phyloP scores from a whole-genome alignment of 2,888 invertebrate genomes.

The Elegia similella region DNA sequence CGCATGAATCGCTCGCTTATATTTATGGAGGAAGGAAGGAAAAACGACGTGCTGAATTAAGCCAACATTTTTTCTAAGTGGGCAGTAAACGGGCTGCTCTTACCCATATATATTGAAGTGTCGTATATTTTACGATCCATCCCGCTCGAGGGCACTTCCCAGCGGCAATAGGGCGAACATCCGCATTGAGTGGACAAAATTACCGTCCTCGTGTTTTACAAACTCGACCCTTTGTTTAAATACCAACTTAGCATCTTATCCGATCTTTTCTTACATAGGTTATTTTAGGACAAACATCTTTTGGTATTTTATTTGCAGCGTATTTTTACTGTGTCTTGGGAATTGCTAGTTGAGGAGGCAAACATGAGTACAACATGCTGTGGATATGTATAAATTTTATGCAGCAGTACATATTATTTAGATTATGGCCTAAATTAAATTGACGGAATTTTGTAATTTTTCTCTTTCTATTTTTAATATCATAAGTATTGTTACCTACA shows the following conservation, averaged over 20 bases:
- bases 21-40: conserved; percentile 58
- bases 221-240: conserved; percentile 40
- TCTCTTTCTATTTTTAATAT: no score
- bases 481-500: no score
- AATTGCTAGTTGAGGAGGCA: no score
- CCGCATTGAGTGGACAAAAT: conserved; percentile 69
- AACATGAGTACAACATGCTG: no score
- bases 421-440: no score
- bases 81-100: conserved; percentile 70
- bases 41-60: conserved; percentile 74
- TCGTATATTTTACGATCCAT: conserved; percentile 78
- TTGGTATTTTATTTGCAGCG: no score
- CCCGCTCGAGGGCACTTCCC: conserved; percentile 63
- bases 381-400: no score
- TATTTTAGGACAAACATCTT: neutral
- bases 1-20: conserved; percentile 65
- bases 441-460: no score
- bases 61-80: conserved; percentile 78
- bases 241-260: conserved; percentile 21
- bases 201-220: conserved; percentile 66
- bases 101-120: conserved; percentile 72
- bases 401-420: no score
- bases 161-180: conserved; percentile 53
- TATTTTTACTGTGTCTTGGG: no score
- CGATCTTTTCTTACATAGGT: conserved; percentile 17